Evolutionary conservation across 2,797 vertebrate genomes (phyloP).

Genomic region (Eurystomus glaucurus): DNA sequence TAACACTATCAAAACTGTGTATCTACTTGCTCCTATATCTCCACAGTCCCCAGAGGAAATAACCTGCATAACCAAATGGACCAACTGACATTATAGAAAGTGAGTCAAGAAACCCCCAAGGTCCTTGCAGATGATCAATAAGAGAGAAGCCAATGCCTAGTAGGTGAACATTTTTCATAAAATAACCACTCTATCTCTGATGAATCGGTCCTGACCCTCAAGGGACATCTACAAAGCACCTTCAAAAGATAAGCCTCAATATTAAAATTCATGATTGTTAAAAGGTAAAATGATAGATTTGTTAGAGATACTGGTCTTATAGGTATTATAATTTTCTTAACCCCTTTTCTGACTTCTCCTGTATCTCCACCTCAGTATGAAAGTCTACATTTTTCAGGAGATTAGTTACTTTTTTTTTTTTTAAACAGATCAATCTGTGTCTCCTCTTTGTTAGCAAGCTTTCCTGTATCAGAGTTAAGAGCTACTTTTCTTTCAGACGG

Average conservation of each 20-base stretch:
- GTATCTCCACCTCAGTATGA: neutral
- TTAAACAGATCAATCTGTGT: neutral
- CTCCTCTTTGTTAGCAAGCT: neutral
- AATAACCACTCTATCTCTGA: neutral
- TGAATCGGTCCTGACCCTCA: neutral
- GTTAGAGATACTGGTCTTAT: neutral
- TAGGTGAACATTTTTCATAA: neutral
- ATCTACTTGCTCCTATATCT: neutral
- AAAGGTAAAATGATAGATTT: neutral
- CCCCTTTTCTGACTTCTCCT: neutral
- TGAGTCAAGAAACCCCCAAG: neutral
- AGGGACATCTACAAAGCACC: neutral
- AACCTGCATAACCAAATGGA: neutral
- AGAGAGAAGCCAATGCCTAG: neutral
- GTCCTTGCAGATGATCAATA: neutral
- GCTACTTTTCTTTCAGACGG: neutral
- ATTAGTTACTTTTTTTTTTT: neutral
- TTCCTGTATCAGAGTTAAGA: rapidly evolving
- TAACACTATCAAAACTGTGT: neutral
- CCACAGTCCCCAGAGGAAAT: neutral
- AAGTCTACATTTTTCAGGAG: neutral
- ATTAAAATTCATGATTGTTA: neutral
- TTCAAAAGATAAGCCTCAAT: neutral
- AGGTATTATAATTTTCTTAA: neutral
- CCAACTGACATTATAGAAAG: neutral